Evolutionary conservation across 1,140 invertebrate species (phyloP).

Genomic region (Anastrepha ludens): DNA sequence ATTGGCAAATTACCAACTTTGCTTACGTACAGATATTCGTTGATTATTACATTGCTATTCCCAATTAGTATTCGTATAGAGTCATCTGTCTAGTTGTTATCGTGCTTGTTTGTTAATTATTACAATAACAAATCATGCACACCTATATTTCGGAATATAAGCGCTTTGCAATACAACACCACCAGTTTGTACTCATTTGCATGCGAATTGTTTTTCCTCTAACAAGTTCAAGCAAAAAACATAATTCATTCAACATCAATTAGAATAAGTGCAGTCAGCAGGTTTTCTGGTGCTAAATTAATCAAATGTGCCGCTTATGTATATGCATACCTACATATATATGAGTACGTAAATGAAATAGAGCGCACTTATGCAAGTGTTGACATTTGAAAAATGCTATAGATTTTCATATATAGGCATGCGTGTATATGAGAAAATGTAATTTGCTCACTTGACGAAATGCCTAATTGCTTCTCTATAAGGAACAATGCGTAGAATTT

Average conservation of each 20-base stretch:
- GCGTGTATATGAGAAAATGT: too few relatives aligned
- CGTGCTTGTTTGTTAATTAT: slow-evolving; percentile 13
- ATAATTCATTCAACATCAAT: slow-evolving; percentile 23
- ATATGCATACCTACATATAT: not conserved
- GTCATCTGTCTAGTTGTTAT: not conserved
- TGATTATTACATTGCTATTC: not conserved
- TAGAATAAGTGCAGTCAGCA: not conserved
- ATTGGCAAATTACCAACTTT: not conserved
- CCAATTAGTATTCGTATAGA: not conserved
- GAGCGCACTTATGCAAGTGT: not conserved
- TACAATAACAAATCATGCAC: slow-evolving; percentile 17
- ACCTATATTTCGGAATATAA: not conserved
- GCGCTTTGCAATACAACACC: not conserved
- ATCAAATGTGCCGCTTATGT: not conserved
- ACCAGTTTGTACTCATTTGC: not conserved
- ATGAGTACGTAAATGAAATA: too few relatives aligned
- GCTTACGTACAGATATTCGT: not conserved
- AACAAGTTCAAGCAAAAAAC: not conserved
- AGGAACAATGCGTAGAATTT: too few relatives aligned
- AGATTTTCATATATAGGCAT: too few relatives aligned
- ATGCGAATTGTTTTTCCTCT: not conserved
- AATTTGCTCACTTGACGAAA: too few relatives aligned
- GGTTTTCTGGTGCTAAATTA: not conserved
- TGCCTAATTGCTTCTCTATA: too few relatives aligned
- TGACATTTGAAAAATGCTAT: not conserved